Evolutionary conservation across 2,888 invertebrate species (phyloP), one percentile per base, ranked within the genome.

Genomic region (Anodontia alba): DNA sequence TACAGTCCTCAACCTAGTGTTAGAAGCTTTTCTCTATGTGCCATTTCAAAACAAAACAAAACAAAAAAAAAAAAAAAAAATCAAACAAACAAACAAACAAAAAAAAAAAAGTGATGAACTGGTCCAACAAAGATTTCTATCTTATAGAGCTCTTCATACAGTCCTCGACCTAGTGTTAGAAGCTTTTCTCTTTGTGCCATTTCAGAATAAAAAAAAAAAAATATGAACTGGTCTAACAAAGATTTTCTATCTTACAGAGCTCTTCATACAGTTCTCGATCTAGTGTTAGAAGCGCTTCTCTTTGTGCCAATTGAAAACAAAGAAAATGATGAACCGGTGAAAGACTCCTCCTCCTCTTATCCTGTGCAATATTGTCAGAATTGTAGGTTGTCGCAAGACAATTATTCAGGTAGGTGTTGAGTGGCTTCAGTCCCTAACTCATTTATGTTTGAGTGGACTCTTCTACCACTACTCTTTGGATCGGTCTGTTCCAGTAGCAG

Each of bases 151-250:
- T 62, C 51, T 88, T 17, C 76, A 83, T 70, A 72, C 76, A 31
- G 90, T 92, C 71, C 80, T 92, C 76, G 90, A 91, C 74, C 85
- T 92, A 62, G 83, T 92, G 1, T 82, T 91, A 43, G 88, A 92
- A 76, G 90, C 90, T 10, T 83, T 92, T 38, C 79, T 91, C 71
- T 88, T 77, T 78, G 84, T 87, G n/a, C 82, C 87, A 20, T 73
- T 62, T 1, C 68, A 70, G 26, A 31, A n/a, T 2, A 70, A 74
- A 31, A 23, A 43, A 15, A 54, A 33, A 23, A 57, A n/a, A n/a
- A n/a, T n/a, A 74, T 31, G 51, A 62, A 10, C 71, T 54, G 1
- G 51, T 69, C n/a, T n/a, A n/a, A n/a, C n/a, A n/a, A n/a, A n/a
- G n/a, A n/a, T n/a, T n/a, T n/a, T n/a, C n/a, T n/a, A n/a, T n/a